Evolutionary conservation across 2,888 invertebrate species (phyloP), one percentile per base, ranked within the genome.

Genomic region (Galerucella pusilla): DNA sequence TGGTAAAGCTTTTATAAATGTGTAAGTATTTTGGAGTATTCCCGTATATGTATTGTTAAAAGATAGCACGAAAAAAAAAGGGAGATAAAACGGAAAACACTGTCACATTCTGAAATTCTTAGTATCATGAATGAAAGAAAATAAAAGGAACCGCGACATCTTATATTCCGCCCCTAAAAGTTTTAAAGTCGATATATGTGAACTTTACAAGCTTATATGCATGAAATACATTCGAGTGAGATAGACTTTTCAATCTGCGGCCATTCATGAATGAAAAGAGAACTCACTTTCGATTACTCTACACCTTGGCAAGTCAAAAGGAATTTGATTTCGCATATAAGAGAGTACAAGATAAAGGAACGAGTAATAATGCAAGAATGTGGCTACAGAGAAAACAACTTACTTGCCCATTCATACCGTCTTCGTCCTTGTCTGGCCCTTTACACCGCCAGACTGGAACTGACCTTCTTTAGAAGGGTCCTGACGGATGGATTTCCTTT

Each of bases 261-360:
- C 75, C 74, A 77, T 76, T 78, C 81, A 80, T 83, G 82, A 83
- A 83, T 82, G 81, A 65, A 65, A 72, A 46, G 60, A 45, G 72
- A 66, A 64, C 65, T 83, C 81, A 81, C 82, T 82, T 82, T 81
- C 82, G 81, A 81, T 81, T 81, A 42, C 63, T 63, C 35, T 65
- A 65, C 64, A 65, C 64, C 64, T 65, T 16, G 46, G 63, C 42
- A 42, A 63, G n/a, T 63, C 63, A 65, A 65, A 65, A 65, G 80
- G 78, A 78, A 81, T 83, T 83, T 81, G 82, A 82, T 83, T 82
- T 82, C 81, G 81, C 81, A 82, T 81, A 82, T 81, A 79, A 79
- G 64, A 46, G 63, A 75, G 75, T 76, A 78, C 78, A 76, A 80
- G 80, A 80, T 82, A 79, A 81, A 80, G 77, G 78, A 80, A 77